Evolutionary conservation across 2,888 invertebrate species (phyloP), one percentile per base, ranked within the genome.

Genomic region (Operophtera brumata): DNA sequence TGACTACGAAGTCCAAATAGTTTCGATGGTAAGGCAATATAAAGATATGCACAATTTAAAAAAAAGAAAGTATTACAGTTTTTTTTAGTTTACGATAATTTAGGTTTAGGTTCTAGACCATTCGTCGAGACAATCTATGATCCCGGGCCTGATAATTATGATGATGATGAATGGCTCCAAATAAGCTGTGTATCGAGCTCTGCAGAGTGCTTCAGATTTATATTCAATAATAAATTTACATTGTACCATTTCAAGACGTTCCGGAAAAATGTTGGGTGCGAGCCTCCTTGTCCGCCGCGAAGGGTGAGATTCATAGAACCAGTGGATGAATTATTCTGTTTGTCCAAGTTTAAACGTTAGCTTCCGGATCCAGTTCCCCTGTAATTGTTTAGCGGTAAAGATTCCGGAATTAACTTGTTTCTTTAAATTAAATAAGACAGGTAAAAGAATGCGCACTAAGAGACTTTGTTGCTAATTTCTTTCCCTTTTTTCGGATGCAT

Each of bases 291-390:
- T 7, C 30, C 30, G 30, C 75, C 80, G 78, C 78, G 81, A 82
- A 80, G 80, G 78, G 77, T 68, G 72, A 71, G 72, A 69, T 76
- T 76, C 75, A 78, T 76, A 75, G 77, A 77, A 77, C 73, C 77
- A 73, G 73, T 77, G 79, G 78, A 82, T 82, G 83, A 86, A 84
- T 84, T 84, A 86, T 86, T 85, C 83, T 79, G 85, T 85, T 85
- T 87, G 86, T 84, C 77, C 75, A 77, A 82, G 71, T 79, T 77
- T 78, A 76, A 77, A 73, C 71, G 76, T 79, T 78, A 70, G 66
- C 75, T 60, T 65, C 66, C 64, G 64, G 59, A 64, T 66, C 47
- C 45, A 34, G 28, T 41, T 48, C 53, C 40, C 59, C 61, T 64
- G 51, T 69, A 64, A 65, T 70, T 78, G 76, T 75, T 77, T 80